Base-by-base conservation (phyloP, 2,888 invertebrate genomes). In the Cheiracanthium punctorium region DNA sequence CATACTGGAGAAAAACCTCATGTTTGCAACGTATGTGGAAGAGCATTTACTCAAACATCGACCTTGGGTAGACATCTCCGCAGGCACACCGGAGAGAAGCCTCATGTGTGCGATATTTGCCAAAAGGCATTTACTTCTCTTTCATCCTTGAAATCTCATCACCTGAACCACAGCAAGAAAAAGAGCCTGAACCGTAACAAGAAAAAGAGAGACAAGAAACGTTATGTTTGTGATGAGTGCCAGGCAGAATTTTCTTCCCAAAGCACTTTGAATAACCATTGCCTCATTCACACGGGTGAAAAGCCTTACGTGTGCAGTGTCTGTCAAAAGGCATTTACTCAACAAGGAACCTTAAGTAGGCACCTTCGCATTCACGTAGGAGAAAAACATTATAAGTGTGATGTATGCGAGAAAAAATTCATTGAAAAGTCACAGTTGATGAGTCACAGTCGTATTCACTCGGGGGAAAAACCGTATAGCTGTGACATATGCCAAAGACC, bases 311-410 rank as follows among this genome's bases (percentile, higher is more conserved):
- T 7, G 2, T 48, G 37, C 10, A 37, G 10, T 7, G 4, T 37
- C 7, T 85, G 84, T 67, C 74, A 69, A 14, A 85, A 85, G 30
- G 48, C 74, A n/a, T 85, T 85, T 58, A 48, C 79, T 24, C 65
- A 79, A n/a, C 77, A 73, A 24, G 74, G 79, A 28, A 73, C 64
- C 64, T 64, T 85, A 30, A 73, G 74, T 28, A 79, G 74, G 24
- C 84, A 85, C 17, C 12, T 67, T 14, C 77, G 77, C 58, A 67
- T 69, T 12, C 84, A 85, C 41, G 69, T 58, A 33, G 71, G 43
- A 43, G 77, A 73, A 12, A 52, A 20, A 10, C 72, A 79, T 14
- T 72, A 74, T 58, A 69, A 67, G 41, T 85, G 84, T 30, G 37
- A 17, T 14, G 73, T 73, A 1, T 79, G 84, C 20, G 64, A 74